Evolutionary conservation across 2,113 vertebrate genomes (phyloP).

Genomic region (Oxyura jamaicensis): DNA sequence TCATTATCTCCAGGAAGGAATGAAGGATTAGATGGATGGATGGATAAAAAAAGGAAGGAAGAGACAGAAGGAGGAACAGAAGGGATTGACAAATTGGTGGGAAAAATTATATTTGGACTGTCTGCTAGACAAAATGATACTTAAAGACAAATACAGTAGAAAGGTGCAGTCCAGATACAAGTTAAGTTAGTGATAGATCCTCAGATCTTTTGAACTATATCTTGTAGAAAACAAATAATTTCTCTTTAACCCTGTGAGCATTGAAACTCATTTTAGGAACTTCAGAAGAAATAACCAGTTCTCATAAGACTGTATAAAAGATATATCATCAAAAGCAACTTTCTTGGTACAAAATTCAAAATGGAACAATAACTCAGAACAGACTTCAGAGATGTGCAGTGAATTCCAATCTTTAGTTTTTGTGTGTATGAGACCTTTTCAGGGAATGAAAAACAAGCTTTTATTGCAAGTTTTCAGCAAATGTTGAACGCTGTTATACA

Average conservation of each 20-base stretch:
- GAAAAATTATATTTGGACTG: background rate
- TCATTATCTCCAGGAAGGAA: background rate
- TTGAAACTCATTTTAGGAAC: background rate
- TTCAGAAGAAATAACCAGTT: background rate
- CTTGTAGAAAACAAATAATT: background rate
- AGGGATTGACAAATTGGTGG: background rate
- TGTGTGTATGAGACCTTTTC: background rate
- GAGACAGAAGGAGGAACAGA: background rate
- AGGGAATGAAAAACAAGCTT: background rate
- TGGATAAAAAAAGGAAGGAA: background rate
- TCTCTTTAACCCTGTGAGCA: background rate
- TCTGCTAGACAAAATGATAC: background rate
- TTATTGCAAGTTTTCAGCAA: background rate
- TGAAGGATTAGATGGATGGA: background rate
- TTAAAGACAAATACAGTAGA: background rate
- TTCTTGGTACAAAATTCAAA: background rate
- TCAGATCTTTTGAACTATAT: background rate
- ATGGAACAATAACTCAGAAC: background rate
- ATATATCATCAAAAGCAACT: background rate
- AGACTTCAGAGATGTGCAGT: background rate
- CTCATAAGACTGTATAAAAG: background rate
- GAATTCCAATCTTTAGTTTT: background rate
- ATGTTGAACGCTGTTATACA: background rate
- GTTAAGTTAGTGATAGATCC: background rate
- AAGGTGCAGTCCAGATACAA: background rate